Percentiles rank a stretch among this genome's conserved stretches.
Evolutionary conservation across 2,113 vertebrate genomes (phyloP).

Genomic region (Cynopterus brachyotis): DNA sequence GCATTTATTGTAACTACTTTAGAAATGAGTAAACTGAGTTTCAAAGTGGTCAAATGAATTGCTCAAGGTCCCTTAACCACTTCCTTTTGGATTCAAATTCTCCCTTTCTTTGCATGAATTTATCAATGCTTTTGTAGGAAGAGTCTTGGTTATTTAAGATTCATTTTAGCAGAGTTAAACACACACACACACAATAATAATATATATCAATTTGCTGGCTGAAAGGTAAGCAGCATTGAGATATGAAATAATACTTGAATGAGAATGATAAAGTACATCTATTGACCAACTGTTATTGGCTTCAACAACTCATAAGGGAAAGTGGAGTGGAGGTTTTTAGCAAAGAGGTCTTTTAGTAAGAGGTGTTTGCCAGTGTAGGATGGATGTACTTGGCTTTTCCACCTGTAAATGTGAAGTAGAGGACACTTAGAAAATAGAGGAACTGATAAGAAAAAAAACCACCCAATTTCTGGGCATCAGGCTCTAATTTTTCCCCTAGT

Average conservation of each 20-base stretch:
- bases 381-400: not conserved
- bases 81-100: conserved; percentile 23
- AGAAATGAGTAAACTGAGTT: conserved; percentile 10
- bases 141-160: not conserved
- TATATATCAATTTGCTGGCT: not conserved
- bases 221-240: not conserved
- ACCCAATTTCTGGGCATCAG: not conserved
- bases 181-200: not conserved
- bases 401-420: not conserved
- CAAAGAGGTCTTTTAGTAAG: not conserved
- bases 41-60: conserved; percentile 24
- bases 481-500: not conserved
- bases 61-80: not conserved
- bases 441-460: not conserved
- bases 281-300: not conserved
- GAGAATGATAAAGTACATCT: not conserved
- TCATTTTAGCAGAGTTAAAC: not conserved
- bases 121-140: not conserved
- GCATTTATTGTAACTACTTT: not conserved
- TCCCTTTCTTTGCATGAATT: not conserved
- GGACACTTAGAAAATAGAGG: not conserved
- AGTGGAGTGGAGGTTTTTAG: not conserved
- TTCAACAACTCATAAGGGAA: not conserved
- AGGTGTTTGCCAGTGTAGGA: not conserved
- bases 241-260: not conserved